Evolutionary conservation across 2,797 vertebrate genomes (phyloP).

Genomic region (Anguilla megastoma): DNA sequence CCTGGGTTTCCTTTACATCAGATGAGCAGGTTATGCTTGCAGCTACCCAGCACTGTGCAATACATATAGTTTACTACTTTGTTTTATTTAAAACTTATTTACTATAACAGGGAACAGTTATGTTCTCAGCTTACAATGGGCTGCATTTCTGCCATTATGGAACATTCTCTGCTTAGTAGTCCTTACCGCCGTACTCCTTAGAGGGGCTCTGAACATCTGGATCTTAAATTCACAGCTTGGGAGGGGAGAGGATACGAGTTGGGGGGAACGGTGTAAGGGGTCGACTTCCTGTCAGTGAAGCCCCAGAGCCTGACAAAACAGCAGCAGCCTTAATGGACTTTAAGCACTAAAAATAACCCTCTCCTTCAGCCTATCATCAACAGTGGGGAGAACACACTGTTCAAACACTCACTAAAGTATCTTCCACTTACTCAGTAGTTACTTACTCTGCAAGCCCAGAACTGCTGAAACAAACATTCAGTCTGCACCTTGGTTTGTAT

Average conservation of each 20-base stretch:
- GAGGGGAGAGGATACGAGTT: slow-evolving; percentile 41
- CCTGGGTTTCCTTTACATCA: neutral
- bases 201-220: slow-evolving; percentile 64
- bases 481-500: neutral
- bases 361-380: neutral
- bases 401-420: neutral
- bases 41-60: neutral
- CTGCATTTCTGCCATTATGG: slow-evolving; percentile 44
- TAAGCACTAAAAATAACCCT: slow-evolving; percentile 44
- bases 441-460: slow-evolving; percentile 57
- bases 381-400: neutral
- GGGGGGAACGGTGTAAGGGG: neutral
- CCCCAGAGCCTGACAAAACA: slow-evolving; percentile 17
- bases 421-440: slow-evolving; percentile 30
- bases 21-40: slow-evolving; percentile 37
- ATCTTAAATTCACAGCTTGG: slow-evolving; percentile 63
- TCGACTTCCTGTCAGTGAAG: neutral
- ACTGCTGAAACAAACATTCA: slow-evolving; percentile 40
- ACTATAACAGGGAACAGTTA: neutral
- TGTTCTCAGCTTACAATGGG: neutral
- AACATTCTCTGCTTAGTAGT: slow-evolving; percentile 13
- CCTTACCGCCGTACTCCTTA: slow-evolving; percentile 50
- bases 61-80: neutral
- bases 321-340: slow-evolving; percentile 49
- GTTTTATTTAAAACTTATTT: neutral